Percentiles rank a stretch among this genome's conserved stretches.
phyloP scores from a whole-genome alignment of 1,140 invertebrate species.

The Chelonus insularis region DNA sequence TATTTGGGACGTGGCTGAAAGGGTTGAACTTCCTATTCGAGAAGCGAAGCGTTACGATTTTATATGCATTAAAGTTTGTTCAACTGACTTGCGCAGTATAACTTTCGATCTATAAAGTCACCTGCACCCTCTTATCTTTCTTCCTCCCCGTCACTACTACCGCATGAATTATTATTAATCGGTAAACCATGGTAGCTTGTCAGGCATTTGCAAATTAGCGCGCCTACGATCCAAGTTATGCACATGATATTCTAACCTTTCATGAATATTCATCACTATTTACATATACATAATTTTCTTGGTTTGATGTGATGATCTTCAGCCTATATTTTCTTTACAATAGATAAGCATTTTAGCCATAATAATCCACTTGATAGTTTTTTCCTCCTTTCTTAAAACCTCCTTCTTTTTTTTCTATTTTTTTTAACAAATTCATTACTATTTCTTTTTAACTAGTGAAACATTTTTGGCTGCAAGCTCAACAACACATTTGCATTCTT shows the following conservation, averaged over 20 bases:
- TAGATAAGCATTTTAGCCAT: neutral
- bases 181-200: constrained; percentile 20
- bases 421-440: too few relatives aligned
- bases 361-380: too few relatives aligned
- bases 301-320: neutral
- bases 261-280: constrained; percentile 24
- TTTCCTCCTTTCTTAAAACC: neutral
- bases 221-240: constrained; percentile 11
- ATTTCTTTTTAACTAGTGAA: too few relatives aligned
- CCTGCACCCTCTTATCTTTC: neutral
- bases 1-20: neutral
- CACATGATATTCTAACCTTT: neutral
- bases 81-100: too few relatives aligned
- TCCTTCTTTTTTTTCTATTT: neutral
- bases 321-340: neutral
- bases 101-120: too few relatives aligned
- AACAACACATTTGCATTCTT: too few relatives aligned
- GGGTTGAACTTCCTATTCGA: neutral
- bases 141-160: neutral
- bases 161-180: constrained; percentile 27
- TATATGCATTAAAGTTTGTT: constrained; percentile 15
- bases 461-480: too few relatives aligned
- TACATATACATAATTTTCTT: constrained; percentile 19
- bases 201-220: constrained; percentile 21
- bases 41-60: neutral